Evolutionary conservation across 2,888 invertebrate genomes (phyloP).

Genomic region (Proisotoma minuta): DNA sequence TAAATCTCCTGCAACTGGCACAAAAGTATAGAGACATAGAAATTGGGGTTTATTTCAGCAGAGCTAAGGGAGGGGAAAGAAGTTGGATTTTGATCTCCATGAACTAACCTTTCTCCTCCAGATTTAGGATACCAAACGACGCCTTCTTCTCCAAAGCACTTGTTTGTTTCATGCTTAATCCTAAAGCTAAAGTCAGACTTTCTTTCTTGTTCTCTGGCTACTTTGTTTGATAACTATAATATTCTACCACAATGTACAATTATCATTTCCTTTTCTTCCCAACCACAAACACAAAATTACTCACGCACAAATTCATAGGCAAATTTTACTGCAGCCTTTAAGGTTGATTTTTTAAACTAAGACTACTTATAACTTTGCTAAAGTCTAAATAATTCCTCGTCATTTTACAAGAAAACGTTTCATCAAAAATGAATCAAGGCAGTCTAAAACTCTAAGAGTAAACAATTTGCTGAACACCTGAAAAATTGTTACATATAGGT

Average conservation of each 20-base stretch:
- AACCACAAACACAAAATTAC: background rate
- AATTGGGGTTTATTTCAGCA: too few species aligned
- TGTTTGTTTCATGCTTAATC: background rate
- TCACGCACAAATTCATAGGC: background rate
- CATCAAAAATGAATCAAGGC: too few species aligned
- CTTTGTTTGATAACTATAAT: constrained; percentile 3
- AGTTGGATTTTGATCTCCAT: background rate
- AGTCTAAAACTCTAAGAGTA: too few species aligned
- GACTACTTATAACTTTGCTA: too few species aligned
- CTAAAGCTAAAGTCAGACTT: too few species aligned
- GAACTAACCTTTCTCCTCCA: background rate
- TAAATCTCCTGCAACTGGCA: background rate
- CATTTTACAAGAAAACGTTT: too few species aligned
- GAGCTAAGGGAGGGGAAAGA: background rate
- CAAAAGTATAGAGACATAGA: background rate
- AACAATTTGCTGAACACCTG: too few species aligned
- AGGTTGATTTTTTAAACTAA: too few species aligned
- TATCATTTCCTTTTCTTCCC: background rate
- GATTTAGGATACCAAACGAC: background rate
- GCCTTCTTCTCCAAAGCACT: background rate
- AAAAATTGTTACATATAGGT: too few species aligned
- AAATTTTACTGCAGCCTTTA: too few species aligned
- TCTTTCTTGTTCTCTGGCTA: background rate
- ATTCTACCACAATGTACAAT: background rate
- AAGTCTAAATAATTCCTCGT: too few species aligned